Evolutionary conservation across 2,797 vertebrate genomes (phyloP), one percentile per base, ranked within the genome.

Genomic region (Pseudotriccus pelzelni): DNA sequence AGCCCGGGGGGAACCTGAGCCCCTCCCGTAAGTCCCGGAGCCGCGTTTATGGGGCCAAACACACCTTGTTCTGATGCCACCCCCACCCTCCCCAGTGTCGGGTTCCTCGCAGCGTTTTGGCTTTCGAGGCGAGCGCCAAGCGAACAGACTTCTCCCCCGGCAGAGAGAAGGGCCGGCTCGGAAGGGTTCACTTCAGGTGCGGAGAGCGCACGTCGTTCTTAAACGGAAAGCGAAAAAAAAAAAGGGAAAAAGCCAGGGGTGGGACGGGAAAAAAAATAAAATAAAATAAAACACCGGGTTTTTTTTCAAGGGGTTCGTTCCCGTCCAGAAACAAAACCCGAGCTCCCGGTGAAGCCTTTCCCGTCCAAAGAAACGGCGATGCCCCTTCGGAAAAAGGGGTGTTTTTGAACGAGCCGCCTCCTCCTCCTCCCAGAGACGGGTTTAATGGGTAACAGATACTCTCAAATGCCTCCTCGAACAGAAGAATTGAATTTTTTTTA

Each of bases 131-230:
- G 69, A 73, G 47, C 64, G 74, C 70, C 94, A 89, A 90, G 86
- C 41, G 18, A 76, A 92, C 77, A 89, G 77, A 63, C 25, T 82
- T 92, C 21, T 81, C 67, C 53, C 90, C 18, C 63, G 69, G 93
- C 95, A 95, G 87, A 77, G 56, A 84, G 64, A 16, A 80, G 68
- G 69, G 75, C 89, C 89, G 58, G 46, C 70, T 89, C 30, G 74
- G 87, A 75, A 85, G 67, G 72, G 34, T 91, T 88, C 63, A 8
- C 56, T 55, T 87, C 62, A 22, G 32, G 21, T 6, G n/a, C 25
- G 69, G 82, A 78, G 87, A 79, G 79, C 25, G 24, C 19, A 62
- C 32, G 36, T 72, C 64, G 67, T 53, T 60, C 78, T 83, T 41
- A 10, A 87, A 69, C 47, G 50, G 49, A 62, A 59, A 84, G 49